Conservation (phyloP, 2,888 invertebrate genomes). For the Polydesmus complanatus region DNA sequence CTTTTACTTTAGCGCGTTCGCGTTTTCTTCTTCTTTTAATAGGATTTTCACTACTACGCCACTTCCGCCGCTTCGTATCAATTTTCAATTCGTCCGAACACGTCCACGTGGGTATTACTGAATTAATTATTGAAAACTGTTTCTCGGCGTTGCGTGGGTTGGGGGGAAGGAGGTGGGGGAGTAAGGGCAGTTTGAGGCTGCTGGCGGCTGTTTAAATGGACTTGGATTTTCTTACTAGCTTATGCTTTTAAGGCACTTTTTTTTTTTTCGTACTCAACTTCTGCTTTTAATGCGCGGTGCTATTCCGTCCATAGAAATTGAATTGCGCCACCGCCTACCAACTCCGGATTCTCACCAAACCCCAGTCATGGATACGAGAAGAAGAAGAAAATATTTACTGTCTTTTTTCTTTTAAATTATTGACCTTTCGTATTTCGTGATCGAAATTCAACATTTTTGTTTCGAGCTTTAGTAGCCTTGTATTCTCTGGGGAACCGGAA, state of each 20-base stretch:
- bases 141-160: too few relatives aligned
- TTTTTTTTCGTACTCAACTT: too few relatives aligned
- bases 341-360: not conserved
- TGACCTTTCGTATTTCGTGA: not conserved
- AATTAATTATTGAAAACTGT: not conserved
- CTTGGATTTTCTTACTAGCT: not conserved
- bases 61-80: too few relatives aligned
- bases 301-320: not conserved
- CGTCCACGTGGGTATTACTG: not conserved
- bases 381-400: not conserved
- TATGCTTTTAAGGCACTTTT: not conserved
- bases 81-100: not conserved
- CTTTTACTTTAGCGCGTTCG: not conserved
- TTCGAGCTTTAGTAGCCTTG: too few relatives aligned
- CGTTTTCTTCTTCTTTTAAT: not conserved
- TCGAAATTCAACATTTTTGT: not conserved
- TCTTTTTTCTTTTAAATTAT: not conserved
- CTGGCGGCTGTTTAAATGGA: too few relatives aligned
- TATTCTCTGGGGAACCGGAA: not conserved
- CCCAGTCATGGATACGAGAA: not conserved
- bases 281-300: not conserved
- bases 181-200: too few relatives aligned
- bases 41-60: too few relatives aligned
- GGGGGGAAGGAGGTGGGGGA: too few relatives aligned
- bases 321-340: not conserved